A percentile compares a stretch with the other conserved stretches of the same genome.
Evolutionary conservation across 2,888 invertebrate species (phyloP).

Genomic region (Tiphia femorata): DNA sequence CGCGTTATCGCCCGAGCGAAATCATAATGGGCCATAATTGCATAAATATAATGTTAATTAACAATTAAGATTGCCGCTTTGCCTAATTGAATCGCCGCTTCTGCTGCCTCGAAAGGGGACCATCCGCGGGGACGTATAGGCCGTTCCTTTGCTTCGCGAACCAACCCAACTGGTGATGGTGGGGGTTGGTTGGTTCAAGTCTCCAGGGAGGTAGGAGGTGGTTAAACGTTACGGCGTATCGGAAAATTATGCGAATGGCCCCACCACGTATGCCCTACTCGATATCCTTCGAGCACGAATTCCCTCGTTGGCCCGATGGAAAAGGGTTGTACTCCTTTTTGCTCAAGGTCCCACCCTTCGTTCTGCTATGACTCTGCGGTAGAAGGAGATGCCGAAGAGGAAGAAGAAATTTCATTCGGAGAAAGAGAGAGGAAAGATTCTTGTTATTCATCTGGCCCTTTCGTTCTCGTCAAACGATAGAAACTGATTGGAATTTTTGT

Average conservation of each 20-base stretch:
- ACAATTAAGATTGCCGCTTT: constrained; percentile 62
- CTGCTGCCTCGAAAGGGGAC: constrained; percentile 20
- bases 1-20: constrained; percentile 51
- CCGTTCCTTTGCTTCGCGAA: constrained; percentile 7
- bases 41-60: constrained; percentile 67
- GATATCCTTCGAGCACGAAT: constrained; percentile 23
- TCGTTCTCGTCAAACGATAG: too few relatives aligned
- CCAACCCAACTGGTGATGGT: background rate
- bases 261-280: constrained; percentile 22
- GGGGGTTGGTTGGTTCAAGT: background rate
- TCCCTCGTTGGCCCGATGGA: background rate
- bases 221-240: constrained; percentile 53
- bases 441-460: too few relatives aligned
- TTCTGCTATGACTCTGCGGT: too few relatives aligned
- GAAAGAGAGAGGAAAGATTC: too few relatives aligned
- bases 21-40: constrained; percentile 64
- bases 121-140: constrained; percentile 4
- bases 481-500: too few relatives aligned
- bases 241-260: constrained; percentile 57
- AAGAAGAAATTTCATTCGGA: too few relatives aligned
- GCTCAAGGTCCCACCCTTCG: too few relatives aligned
- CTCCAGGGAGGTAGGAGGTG: background rate
- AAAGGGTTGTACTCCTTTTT: background rate
- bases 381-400: too few relatives aligned
- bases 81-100: constrained; percentile 64